Conservation (phyloP, 2,888 invertebrate genomes). For the Drosophila picticornis region DNA sequence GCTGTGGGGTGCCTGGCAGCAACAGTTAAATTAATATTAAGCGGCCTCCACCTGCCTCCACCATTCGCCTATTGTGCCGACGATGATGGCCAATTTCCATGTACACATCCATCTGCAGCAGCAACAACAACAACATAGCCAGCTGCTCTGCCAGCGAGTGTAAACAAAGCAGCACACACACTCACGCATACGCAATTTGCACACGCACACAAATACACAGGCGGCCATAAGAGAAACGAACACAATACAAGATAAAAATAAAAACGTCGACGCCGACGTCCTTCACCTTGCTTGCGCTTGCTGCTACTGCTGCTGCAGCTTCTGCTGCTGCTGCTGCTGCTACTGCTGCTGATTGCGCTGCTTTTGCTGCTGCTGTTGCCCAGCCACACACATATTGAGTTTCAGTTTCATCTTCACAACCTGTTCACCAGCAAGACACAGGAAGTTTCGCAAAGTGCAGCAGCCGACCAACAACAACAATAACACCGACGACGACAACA, state of each 20-base stretch:
- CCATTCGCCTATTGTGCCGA: constrained; percentile 48
- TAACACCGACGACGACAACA: constrained; percentile 20
- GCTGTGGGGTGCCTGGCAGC: constrained; percentile 38
- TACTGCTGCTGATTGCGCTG: constrained; percentile 22
- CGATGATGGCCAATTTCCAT: constrained; percentile 63
- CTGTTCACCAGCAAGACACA: constrained; percentile 61
- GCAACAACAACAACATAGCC: constrained; percentile 39
- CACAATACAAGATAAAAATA: constrained; percentile 13
- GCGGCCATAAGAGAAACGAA: not conserved
- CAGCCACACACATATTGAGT: constrained; percentile 57
- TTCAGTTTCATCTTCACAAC: constrained; percentile 70
- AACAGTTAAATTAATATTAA: constrained; percentile 73
- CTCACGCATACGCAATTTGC: constrained; percentile 9
- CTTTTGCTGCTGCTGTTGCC: constrained; percentile 18
- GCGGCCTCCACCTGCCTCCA: constrained; percentile 37
- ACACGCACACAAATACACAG: constrained; percentile 17
- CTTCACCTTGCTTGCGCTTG: constrained; percentile 71
- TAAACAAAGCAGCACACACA: constrained; percentile 65
- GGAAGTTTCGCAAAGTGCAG: constrained; percentile 79
- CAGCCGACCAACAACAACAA: constrained; percentile 54
- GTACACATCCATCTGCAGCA: constrained; percentile 24
- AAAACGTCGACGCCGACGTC: constrained; percentile 55
- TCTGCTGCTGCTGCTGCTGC: constrained; percentile 18
- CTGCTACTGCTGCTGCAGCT: constrained; percentile 28
- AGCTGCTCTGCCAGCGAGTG: constrained; percentile 74